Percentiles rank a stretch among this genome's conserved stretches.
phyloP scores from a whole-genome alignment of 2,113 vertebrate species.

The Girardinichthys multiradiatus region DNA sequence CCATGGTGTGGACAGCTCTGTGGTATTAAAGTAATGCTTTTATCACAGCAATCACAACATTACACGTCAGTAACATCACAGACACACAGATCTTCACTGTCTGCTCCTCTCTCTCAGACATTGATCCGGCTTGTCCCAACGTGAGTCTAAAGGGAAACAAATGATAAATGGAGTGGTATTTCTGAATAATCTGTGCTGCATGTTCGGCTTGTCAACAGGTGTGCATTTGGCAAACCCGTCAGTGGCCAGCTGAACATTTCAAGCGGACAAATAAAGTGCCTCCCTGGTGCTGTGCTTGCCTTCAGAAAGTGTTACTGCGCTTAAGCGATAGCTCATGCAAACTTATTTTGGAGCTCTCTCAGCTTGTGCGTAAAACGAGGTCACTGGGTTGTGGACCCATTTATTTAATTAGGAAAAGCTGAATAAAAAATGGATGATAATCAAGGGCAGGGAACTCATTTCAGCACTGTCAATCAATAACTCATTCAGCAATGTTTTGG shows the following conservation, averaged over 20 bases:
- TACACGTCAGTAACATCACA: conserved; percentile 27
- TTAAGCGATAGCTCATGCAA: conserved; percentile 31
- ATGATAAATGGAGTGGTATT: conserved; percentile 61
- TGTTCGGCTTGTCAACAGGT: conserved; percentile 71
- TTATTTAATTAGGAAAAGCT: conserved; percentile 82
- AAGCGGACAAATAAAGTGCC: conserved; percentile 32
- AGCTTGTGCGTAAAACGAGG: conserved; percentile 71
- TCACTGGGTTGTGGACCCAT: conserved; percentile 79
- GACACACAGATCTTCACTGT: conserved; percentile 23
- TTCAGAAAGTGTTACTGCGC: neutral
- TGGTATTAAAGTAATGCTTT: conserved; percentile 54
- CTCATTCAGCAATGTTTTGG: conserved; percentile 58
- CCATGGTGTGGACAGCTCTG: conserved; percentile 34
- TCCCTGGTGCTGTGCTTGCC: conserved; percentile 12
- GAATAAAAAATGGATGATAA: conserved; percentile 80
- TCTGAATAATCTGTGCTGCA: conserved; percentile 59
- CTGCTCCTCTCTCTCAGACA: conserved; percentile 45
- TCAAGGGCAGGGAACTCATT: conserved; percentile 80
- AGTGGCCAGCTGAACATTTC: conserved; percentile 50
- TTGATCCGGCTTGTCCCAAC: conserved; percentile 47
- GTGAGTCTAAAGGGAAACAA: conserved; percentile 53
- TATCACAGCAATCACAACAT: conserved; percentile 62
- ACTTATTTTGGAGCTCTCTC: conserved; percentile 56
- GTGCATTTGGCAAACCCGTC: conserved; percentile 48
- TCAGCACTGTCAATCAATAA: conserved; percentile 82